These are phyloP conservation scores for Gerris lacustris DNA, from an alignment of 2,888 invertebrate species.

Conservation along the genomic window DNA sequence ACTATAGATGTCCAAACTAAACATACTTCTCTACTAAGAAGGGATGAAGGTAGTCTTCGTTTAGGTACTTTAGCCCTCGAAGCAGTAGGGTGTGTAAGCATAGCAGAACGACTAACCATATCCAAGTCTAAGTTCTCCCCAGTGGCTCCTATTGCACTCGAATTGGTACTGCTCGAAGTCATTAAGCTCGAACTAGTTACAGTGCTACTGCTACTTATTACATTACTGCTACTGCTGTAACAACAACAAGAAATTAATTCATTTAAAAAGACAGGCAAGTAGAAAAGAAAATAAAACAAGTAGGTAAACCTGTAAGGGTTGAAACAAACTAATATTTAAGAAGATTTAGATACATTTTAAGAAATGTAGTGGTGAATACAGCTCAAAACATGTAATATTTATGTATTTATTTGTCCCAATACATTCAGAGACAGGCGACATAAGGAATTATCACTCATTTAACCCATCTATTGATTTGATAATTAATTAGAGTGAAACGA, in stretches of 20 bases:
- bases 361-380: no score
- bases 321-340: no score
- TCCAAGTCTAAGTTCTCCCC: slow-evolving; percentile 38
- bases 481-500: no score
- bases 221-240: neutral
- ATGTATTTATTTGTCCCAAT: no score
- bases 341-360: no score
- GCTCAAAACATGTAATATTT: no score
- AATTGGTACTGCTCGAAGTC: slow-evolving; percentile 9
- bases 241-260: neutral
- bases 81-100: slow-evolving; percentile 42
- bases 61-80: slow-evolving; percentile 51
- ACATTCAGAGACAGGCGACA: no score
- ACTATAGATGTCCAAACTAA: slow-evolving; percentile 19
- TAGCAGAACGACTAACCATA: slow-evolving; percentile 39
- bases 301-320: no score
- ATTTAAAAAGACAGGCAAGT: neutral
- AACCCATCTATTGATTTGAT: no score
- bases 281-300: no score
- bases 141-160: slow-evolving; percentile 12
- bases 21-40: slow-evolving; percentile 35
- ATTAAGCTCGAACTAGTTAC: neutral
- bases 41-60: slow-evolving; percentile 52
- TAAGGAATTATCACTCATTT: no score
- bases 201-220: neutral